Evolutionary conservation across 2,113 vertebrate genomes (phyloP).

Genomic region (Salminus brasiliensis): DNA sequence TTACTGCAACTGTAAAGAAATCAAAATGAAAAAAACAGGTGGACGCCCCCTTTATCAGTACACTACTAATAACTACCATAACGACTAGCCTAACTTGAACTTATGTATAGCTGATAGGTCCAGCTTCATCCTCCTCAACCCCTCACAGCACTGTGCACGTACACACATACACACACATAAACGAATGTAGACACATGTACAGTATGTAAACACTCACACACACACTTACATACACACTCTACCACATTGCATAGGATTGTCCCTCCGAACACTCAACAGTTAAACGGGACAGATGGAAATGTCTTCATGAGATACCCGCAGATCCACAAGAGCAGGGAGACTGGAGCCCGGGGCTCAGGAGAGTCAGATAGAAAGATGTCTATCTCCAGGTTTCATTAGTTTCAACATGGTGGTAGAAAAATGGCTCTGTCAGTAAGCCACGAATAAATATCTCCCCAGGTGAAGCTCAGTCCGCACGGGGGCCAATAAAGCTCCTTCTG

Average conservation of each 20-base stretch:
- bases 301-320: constrained; percentile 15
- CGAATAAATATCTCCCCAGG: constrained; percentile 35
- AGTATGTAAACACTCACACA: constrained; percentile 3
- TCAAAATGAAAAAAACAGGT: too few relatives aligned
- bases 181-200: background rate
- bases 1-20: too few relatives aligned
- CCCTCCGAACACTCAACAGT: background rate
- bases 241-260: background rate
- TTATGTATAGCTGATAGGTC: constrained; percentile 35
- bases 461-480: background rate
- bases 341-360: constrained; percentile 6
- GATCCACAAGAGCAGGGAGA: constrained; percentile 23
- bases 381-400: constrained; percentile 24
- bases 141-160: constrained; percentile 33
- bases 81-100: background rate
- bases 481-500: constrained; percentile 1
- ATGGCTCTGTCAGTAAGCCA: constrained; percentile 7
- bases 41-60: too few relatives aligned
- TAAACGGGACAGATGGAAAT: background rate
- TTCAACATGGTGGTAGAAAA: constrained; percentile 15
- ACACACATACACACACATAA: background rate
- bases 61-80: too few relatives aligned
- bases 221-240: background rate
- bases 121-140: constrained; percentile 53
- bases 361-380: constrained; percentile 8